Evolutionary conservation across 2,888 invertebrate species (phyloP), one percentile per base, ranked within the genome.

Genomic region (Athalia cordata): DNA sequence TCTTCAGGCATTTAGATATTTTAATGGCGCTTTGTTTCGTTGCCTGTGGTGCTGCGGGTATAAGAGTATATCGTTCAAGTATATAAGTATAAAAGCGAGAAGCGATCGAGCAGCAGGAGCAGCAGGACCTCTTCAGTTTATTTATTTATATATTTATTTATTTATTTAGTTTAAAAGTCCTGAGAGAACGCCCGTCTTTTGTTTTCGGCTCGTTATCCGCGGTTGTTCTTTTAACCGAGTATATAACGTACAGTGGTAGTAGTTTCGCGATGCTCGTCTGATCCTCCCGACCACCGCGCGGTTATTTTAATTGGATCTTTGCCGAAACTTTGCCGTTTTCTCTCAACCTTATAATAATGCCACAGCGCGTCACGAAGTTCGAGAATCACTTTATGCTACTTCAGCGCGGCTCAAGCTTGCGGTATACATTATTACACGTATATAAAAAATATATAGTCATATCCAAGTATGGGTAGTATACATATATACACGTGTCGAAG

Each of bases 251-350:
- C 29, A 29, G 29, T 29, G 2, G 29, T 29, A 2, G 29, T 29
- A 29, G 79, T 78, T 13, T 15, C 62, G 62, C 55, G n/a, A 55
- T 11, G 59, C 47, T 72, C 64, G 52, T 62, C 75, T 43, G 75
- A 75, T 77, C 78, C 29, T 74, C 79, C 84, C 84, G 85, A 86
- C 87, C 87, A 85, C 86, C 75, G 64, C 75, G 75, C 86, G 87
- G 89, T 87, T 89, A 90, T 88, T 90, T 90, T 90, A 90, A 90
- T 90, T 90, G 90, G 90, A 89, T 89, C 89, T 89, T 88, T 88
- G 88, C 83, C 87, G 87, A 88, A 87, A 86, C 85, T 82, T 82
- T 82, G 81, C 79, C 62, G 59, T 66, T 59, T 52, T 70, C 9
- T 15, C 57, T 65, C 52, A 15, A 13, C 66, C 64, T 67, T 77